Base-by-base conservation (phyloP, 2,113 vertebrate genomes). In the Isichthys henryi region DNA sequence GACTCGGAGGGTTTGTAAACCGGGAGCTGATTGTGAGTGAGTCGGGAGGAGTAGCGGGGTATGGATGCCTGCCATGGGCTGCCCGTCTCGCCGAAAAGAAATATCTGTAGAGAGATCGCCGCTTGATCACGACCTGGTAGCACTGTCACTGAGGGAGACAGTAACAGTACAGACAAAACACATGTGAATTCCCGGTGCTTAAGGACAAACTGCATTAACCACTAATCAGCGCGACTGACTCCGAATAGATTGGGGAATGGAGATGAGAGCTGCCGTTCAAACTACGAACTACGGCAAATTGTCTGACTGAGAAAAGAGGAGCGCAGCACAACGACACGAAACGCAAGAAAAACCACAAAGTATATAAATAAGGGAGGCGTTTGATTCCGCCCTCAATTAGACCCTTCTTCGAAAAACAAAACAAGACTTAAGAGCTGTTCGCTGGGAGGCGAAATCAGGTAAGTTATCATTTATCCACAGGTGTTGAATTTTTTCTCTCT, bases 401-500 rank as follows among this genome's bases (percentile, higher is more conserved):
- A 82, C 19, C 35, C 35, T 31, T 48, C 53, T 39, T 80, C 80
- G 5, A 35, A 58, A 87, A 90, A 23, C 39, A 70, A 88, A 70
- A 35, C 10, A 74, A 74, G n/a, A 87, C 39, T 87, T 77, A 31
- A 46, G 27, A 48, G 46, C 87, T 77, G 77, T n/a, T 45, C 74
- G 70, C 35, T 84, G 70, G 13, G 27, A 90, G 39, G 88, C 48
- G 39, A 85, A 92, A 91, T 91, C 95, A 96, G 95, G 96, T 96
- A 96, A 96, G 96, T 92, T 91, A 94, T 94, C 93, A 94, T 94
- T 95, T 95, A 95, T 95, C 94, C 93, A 92, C 93, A 94, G 93
- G 92, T 94, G 94, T 92, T 93, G 92, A 93, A 91, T 94, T 93
- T 93, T 53, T 93, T 94, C 94, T 91, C 91, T 91, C 91, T 93